Conservation (phyloP, 2,113 vertebrate species). For the Elanus axillaris region DNA sequence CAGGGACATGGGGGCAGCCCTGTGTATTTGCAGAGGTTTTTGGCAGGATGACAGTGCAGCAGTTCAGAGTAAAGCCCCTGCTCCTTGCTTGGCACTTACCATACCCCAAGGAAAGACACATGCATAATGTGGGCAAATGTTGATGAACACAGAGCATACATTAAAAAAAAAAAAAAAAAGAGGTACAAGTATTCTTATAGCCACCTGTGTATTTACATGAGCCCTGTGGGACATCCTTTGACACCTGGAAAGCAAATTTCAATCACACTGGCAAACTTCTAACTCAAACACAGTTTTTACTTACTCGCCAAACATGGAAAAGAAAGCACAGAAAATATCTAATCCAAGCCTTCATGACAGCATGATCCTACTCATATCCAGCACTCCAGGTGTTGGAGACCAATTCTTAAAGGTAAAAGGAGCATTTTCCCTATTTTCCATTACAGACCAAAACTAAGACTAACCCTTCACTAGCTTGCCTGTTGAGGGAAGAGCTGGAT, state of each 20-base stretch:
- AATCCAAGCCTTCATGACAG: not conserved
- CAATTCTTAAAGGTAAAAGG: not conserved
- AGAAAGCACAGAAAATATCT: not conserved
- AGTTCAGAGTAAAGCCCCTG: not conserved
- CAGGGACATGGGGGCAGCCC: slow-evolving; percentile 20
- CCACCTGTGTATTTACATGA: not conserved
- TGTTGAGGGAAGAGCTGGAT: not conserved
- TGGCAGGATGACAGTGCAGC: not conserved
- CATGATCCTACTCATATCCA: fast-evolving
- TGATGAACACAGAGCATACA: not conserved
- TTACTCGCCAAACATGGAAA: not conserved
- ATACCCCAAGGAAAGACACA: not conserved
- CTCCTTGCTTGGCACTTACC: not conserved
- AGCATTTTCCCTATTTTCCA: not conserved
- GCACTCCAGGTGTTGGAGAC: not conserved
- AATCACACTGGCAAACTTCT: not conserved
- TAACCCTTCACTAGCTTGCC: not conserved
- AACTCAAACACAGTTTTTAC: not conserved
- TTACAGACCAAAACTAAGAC: not conserved
- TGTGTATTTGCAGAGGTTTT: not conserved
- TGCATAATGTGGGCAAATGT: not conserved
- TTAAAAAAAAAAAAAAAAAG: not conserved
- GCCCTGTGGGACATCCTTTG: not conserved
- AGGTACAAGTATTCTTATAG: not conserved
- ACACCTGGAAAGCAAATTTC: not conserved